These are phyloP conservation scores for Austrolebias charrua DNA, from an alignment of 2,797 vertebrate genomes.

Conservation along the genomic window DNA sequence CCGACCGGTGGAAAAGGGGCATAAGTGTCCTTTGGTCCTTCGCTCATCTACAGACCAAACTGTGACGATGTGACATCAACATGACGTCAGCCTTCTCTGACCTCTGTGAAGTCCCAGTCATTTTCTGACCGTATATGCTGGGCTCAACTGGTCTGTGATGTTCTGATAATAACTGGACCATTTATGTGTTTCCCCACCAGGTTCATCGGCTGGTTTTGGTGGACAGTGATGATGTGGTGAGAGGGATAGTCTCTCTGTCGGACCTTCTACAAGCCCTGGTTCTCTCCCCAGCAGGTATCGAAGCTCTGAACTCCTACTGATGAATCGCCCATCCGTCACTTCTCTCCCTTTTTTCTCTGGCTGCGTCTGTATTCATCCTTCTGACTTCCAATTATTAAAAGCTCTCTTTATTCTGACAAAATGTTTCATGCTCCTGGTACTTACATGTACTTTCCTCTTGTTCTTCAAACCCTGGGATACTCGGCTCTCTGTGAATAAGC, in stretches of 20 bases:
- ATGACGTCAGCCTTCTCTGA: too few species aligned
- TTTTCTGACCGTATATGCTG: not conserved
- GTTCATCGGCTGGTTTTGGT: conserved; percentile 96
- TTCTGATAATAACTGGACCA: not conserved
- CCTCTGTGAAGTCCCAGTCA: too few species aligned
- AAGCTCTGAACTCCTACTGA: conserved; percentile 88
- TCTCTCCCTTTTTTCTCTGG: conserved; percentile 20
- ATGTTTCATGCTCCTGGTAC: not conserved
- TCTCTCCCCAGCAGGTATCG: conserved; percentile 94
- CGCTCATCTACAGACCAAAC: too few species aligned
- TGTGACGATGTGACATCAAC: too few species aligned
- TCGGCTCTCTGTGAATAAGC: not conserved
- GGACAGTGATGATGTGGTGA: conserved; percentile 84
- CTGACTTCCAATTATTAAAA: conserved; percentile 11
- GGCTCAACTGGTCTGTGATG: not conserved
- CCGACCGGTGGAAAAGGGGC: too few species aligned
- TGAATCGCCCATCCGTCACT: conserved; percentile 20
- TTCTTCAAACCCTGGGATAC: not conserved
- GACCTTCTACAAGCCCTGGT: conserved; percentile 96
- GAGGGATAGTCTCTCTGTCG: conserved; percentile 93
- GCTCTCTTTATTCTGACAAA: conserved; percentile 2
- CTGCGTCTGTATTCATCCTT: not conserved
- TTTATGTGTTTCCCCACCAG: conserved; percentile 59
- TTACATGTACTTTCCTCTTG: not conserved
- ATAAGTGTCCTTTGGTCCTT: too few species aligned